Conservation (phyloP, 2,797 vertebrate genomes). For the Oreortyx pictus region DNA sequence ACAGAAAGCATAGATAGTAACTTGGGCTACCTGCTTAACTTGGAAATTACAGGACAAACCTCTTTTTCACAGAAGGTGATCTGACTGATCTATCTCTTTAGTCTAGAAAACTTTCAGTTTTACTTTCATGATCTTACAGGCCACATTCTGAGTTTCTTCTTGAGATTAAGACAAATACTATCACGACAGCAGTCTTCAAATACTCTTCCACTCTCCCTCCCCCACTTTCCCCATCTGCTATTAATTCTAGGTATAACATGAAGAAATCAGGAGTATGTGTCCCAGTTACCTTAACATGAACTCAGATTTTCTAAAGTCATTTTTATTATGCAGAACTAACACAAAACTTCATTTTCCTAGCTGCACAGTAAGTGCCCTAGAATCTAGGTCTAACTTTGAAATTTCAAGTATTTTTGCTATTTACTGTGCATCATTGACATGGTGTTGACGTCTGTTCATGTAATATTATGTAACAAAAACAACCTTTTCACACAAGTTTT, state of each 20-base stretch:
- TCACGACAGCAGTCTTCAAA: background rate
- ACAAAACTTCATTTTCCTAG: background rate
- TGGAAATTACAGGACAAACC: background rate
- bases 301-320: no score
- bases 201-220: background rate
- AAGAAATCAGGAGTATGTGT: background rate
- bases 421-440: background rate
- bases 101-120: background rate
- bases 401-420: background rate
- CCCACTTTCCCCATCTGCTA: background rate
- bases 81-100: background rate
- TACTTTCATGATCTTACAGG: background rate
- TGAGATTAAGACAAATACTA: background rate
- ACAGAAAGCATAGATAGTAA: background rate
- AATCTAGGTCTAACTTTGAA: background rate
- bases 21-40: background rate
- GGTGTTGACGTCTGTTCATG: background rate
- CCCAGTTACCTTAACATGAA: accelerated
- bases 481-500: background rate
- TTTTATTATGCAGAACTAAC: background rate
- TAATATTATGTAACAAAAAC: background rate
- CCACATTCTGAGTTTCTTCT: background rate
- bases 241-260: background rate
- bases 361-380: background rate
- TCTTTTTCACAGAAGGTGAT: background rate